Evolutionary conservation across 1,140 invertebrate genomes (phyloP).

Genomic region (Calephelis virginiensis): DNA sequence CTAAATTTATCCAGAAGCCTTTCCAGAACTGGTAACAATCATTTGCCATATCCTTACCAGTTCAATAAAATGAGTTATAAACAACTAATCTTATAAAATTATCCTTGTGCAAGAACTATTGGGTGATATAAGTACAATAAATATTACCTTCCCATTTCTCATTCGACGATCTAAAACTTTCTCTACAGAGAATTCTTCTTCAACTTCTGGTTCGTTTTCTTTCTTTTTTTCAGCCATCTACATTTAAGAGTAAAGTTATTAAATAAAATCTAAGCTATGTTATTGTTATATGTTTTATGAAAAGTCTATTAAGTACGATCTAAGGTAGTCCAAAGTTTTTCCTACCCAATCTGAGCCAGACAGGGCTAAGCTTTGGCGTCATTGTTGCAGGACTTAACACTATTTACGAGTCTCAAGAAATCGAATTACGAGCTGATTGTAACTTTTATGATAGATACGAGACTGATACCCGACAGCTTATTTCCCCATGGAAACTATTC

Average conservation of each 20-base stretch:
- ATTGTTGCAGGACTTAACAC: too few relatives aligned
- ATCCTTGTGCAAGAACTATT: too few relatives aligned
- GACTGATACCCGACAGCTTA: too few relatives aligned
- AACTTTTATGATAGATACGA: too few relatives aligned
- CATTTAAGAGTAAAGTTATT: conserved; percentile 22
- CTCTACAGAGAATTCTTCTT: conserved; percentile 94
- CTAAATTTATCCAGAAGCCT: neutral
- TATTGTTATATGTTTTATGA: neutral
- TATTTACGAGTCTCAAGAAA: too few relatives aligned
- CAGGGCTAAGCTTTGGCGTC: too few relatives aligned
- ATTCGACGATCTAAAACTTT: conserved; percentile 92
- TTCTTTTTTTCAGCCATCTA: conserved; percentile 72
- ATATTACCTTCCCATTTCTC: conserved; percentile 83
- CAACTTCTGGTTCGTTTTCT: conserved; percentile 78
- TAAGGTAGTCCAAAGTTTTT: too few relatives aligned
- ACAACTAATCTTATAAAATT: neutral
- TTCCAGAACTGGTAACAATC: neutral
- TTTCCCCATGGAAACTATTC: too few relatives aligned
- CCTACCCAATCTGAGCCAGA: too few relatives aligned
- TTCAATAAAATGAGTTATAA: neutral
- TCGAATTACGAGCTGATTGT: too few relatives aligned
- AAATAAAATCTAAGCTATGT: too few relatives aligned
- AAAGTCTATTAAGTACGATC: too few relatives aligned
- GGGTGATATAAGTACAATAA: neutral
- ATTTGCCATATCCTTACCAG: neutral